These are phyloP conservation scores for Protonibea diacanthus DNA, from an alignment of 2,797 vertebrate species.

Conservation along the genomic window DNA sequence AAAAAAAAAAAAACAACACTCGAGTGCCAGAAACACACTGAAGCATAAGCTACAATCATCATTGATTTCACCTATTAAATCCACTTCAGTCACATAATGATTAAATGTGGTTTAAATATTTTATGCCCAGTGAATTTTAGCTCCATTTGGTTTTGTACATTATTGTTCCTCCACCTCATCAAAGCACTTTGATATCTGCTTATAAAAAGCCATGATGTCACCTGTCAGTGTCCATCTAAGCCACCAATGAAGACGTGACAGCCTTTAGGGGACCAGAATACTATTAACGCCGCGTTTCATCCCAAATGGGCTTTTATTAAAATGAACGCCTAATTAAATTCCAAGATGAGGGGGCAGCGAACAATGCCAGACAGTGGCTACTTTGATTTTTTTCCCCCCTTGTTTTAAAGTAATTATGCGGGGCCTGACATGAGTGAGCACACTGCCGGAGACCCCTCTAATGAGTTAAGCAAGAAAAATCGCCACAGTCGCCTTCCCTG, in stretches of 20 bases:
- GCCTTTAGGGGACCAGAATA: constrained; percentile 68
- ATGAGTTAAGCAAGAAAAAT: constrained; percentile 90
- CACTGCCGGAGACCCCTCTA: constrained; percentile 85
- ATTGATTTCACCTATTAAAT: constrained; percentile 30
- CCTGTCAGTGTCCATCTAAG: constrained; percentile 78
- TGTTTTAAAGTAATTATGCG: constrained; percentile 89
- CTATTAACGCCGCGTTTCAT: constrained; percentile 77
- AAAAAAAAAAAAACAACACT: not conserved
- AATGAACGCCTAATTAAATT: constrained; percentile 89
- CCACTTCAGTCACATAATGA: constrained; percentile 37
- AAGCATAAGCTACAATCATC: not conserved
- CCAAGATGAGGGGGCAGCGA: constrained; percentile 83
- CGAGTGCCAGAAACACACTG: not conserved
- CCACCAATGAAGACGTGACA: constrained; percentile 79
- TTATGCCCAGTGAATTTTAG: constrained; percentile 30
- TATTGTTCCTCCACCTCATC: constrained; percentile 53
- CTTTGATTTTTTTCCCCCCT: constrained; percentile 80
- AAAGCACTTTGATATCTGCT: constrained; percentile 63
- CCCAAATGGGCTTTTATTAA: constrained; percentile 88
- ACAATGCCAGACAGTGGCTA: constrained; percentile 86
- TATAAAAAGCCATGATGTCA: constrained; percentile 68
- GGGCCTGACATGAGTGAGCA: constrained; percentile 88
- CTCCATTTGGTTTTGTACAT: constrained; percentile 43
- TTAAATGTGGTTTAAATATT: constrained; percentile 53
- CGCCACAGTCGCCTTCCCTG: constrained; percentile 84